Evolutionary conservation across 2,797 vertebrate species (phyloP).

Genomic region (Crax fasciolata): DNA sequence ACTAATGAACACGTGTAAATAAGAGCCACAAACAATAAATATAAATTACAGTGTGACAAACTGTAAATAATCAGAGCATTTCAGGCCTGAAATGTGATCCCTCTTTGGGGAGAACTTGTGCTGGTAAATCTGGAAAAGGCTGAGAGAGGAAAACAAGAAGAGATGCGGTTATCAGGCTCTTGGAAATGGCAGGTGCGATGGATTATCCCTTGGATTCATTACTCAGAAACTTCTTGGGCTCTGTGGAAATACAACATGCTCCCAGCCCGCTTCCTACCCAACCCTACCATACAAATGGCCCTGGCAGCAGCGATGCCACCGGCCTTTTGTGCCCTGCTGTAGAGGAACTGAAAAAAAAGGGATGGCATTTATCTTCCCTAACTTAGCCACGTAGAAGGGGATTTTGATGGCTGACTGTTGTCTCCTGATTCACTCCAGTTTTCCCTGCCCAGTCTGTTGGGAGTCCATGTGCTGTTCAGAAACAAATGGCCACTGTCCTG

Average conservation of each 20-base stretch:
- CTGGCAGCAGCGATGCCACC: background rate
- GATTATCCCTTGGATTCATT: slow-evolving; percentile 36
- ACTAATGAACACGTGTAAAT: slow-evolving; percentile 72
- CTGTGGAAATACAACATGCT: background rate
- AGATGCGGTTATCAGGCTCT: background rate
- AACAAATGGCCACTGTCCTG: background rate
- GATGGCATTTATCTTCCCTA: background rate
- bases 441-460: accelerated
- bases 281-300: background rate
- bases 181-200: slow-evolving; percentile 18
- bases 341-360: background rate
- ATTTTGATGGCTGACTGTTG: background rate
- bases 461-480: background rate
- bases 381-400: background rate
- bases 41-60: slow-evolving; percentile 59
- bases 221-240: background rate
- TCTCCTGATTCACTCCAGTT: background rate
- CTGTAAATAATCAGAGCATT: slow-evolving; percentile 71
- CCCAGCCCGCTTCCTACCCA: background rate
- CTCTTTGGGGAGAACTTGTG: slow-evolving; percentile 55
- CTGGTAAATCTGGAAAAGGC: slow-evolving; percentile 24
- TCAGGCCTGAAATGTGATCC: slow-evolving; percentile 44
- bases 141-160: slow-evolving; percentile 24
- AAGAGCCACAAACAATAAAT: slow-evolving; percentile 73
- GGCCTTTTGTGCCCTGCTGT: background rate